phyloP scores from a whole-genome alignment of 2,797 vertebrate genomes.

The Tinamus major region DNA sequence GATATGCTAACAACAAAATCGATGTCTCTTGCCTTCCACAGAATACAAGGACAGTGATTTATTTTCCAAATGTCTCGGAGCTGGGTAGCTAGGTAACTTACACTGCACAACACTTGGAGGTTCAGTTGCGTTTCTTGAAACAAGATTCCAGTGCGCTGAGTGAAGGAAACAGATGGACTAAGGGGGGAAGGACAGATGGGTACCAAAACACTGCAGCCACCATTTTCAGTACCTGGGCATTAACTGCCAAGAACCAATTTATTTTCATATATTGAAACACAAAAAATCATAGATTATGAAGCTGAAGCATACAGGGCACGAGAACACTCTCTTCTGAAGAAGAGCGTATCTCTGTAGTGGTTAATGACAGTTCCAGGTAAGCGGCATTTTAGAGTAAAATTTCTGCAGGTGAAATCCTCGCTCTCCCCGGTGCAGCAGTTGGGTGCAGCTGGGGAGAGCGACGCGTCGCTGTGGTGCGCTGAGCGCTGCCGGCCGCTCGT shows the following conservation, averaged over 20 bases:
- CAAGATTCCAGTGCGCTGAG: slow-evolving; percentile 69
- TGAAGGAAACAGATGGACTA: slow-evolving; percentile 79
- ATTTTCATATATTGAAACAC: slow-evolving; percentile 40
- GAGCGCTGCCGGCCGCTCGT: background rate
- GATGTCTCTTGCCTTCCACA: slow-evolving; percentile 67
- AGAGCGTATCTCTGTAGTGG: background rate
- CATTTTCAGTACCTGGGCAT: slow-evolving; percentile 12
- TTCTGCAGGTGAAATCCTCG: background rate
- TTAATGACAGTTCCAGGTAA: background rate
- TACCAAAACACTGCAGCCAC: slow-evolving; percentile 42
- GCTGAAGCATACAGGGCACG: background rate
- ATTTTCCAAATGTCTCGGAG: slow-evolving; percentile 65
- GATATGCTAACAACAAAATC: slow-evolving; percentile 72
- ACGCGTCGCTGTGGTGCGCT: background rate
- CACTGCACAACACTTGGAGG: slow-evolving; percentile 67
- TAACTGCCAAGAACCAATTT: slow-evolving; percentile 50
- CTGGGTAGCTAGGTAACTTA: slow-evolving; percentile 61
- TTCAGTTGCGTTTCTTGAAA: slow-evolving; percentile 71
- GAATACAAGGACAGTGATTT: slow-evolving; percentile 75
- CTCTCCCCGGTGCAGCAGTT: background rate
- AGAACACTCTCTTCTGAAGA: background rate
- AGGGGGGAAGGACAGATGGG: slow-evolving; percentile 41
- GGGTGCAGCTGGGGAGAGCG: background rate
- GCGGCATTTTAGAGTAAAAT: background rate
- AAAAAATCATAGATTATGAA: slow-evolving; percentile 1